Evolutionary conservation across 1,140 invertebrate species (phyloP).

Genomic region (Listronotus bonariensis): DNA sequence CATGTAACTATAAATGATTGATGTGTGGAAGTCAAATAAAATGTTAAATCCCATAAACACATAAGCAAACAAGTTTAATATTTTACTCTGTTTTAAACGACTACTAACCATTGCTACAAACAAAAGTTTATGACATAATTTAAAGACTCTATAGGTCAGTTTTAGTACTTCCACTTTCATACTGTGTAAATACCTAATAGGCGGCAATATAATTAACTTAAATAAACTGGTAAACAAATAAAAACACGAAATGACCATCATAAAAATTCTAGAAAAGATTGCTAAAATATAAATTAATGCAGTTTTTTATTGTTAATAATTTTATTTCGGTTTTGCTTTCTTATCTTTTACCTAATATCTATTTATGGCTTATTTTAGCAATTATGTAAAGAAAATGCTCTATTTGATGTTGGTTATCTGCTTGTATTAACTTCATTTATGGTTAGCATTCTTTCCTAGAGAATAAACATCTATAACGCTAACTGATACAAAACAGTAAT

Average conservation of each 20-base stretch:
- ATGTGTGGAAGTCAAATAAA: constrained; percentile 44
- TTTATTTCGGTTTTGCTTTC: no score
- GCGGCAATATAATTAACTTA: constrained; percentile 52
- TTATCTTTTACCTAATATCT: no score
- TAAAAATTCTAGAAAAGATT: constrained; percentile 45
- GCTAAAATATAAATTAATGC: no score
- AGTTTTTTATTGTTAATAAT: no score
- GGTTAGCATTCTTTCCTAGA: no score
- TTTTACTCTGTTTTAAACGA: constrained; percentile 50
- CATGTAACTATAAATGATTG: constrained; percentile 39
- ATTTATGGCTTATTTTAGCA: no score
- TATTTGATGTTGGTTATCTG: no score
- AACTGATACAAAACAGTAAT: no score
- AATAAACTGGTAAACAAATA: constrained; percentile 54
- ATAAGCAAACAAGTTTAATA: constrained; percentile 49
- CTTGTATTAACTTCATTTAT: no score
- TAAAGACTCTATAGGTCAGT: constrained; percentile 53
- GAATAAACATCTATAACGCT: no score
- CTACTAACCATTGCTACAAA: constrained; percentile 53
- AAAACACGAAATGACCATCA: constrained; percentile 48
- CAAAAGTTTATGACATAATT: constrained; percentile 53
- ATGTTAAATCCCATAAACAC: constrained; percentile 46
- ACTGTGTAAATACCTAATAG: constrained; percentile 54
- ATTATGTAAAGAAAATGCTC: no score
- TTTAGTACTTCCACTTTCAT: constrained; percentile 54